Percentiles rank a stretch among this genome's conserved stretches.
Conservation (phyloP, 2,113 vertebrate species). For the Microcebus ravelobensis region DNA sequence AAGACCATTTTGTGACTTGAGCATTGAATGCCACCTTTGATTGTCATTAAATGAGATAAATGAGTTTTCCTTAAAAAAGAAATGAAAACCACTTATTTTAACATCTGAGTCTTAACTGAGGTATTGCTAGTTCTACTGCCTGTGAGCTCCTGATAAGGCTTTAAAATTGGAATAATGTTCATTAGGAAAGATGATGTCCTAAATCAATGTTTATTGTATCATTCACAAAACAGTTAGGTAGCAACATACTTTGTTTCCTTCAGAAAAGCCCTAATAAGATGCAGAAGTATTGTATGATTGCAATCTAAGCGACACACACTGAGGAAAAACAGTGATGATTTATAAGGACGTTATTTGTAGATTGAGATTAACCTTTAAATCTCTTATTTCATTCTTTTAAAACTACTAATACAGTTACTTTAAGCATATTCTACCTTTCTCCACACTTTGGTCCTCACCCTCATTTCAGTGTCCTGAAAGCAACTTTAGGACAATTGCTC, state of each 20-base stretch:
- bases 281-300: slow-evolving; percentile 3
- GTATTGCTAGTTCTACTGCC: not conserved
- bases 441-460: not conserved
- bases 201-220: slow-evolving; percentile 47
- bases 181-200: not conserved
- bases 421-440: not conserved
- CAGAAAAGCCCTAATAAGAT: slow-evolving; percentile 55
- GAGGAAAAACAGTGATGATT: not conserved
- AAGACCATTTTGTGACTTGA: slow-evolving; percentile 66
- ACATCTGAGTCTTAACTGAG: slow-evolving; percentile 51
- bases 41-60: slow-evolving; percentile 69
- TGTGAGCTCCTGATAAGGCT: not conserved
- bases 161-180: slow-evolving; percentile 49
- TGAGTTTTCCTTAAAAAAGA: slow-evolving; percentile 62
- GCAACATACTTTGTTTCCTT: slow-evolving; percentile 50
- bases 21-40: slow-evolving; percentile 67
- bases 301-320: not conserved
- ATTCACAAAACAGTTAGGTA: slow-evolving; percentile 30
- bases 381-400: not conserved
- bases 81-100: slow-evolving; percentile 54
- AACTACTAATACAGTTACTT: not conserved
- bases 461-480: not conserved
- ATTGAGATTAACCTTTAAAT: not conserved
- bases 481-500: not conserved
- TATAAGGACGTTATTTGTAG: not conserved